phyloP scores from a whole-genome alignment of 1,140 invertebrate species.

The Drosophila setifemur region DNA sequence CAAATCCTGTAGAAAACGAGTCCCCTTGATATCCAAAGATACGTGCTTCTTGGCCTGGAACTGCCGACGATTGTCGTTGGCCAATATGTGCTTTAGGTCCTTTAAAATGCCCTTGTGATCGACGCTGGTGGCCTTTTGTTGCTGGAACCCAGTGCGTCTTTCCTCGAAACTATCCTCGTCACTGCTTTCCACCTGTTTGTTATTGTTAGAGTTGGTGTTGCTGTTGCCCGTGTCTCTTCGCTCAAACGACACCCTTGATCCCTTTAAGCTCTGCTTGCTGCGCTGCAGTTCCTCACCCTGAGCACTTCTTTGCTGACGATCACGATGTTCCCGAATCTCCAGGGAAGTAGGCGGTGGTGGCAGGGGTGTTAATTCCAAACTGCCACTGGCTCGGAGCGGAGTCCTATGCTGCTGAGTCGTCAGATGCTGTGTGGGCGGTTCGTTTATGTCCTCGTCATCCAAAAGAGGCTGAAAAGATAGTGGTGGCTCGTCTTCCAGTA shows the following conservation, averaged over 20 bases:
- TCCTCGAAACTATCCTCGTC: conserved; percentile 82
- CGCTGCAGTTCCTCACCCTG: conserved; percentile 66
- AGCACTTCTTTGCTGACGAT: conserved; percentile 67
- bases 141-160: conserved; percentile 73
- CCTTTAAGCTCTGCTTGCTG: conserved; percentile 77
- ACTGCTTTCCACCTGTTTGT: conserved; percentile 57
- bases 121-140: conserved; percentile 78
- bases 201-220: conserved; percentile 1
- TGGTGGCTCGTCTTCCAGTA: conserved; percentile 60
- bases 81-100: conserved; percentile 73
- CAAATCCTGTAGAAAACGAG: conserved; percentile 69
- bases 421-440: conserved; percentile 51
- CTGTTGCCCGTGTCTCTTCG: conserved; percentile 10
- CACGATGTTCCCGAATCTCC: conserved; percentile 62
- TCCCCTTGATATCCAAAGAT: conserved; percentile 77
- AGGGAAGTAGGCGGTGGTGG: conserved; percentile 69
- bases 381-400: conserved; percentile 53
- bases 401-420: conserved; percentile 29
- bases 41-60: conserved; percentile 82
- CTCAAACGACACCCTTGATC: conserved; percentile 79
- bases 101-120: conserved; percentile 82
- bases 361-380: conserved; percentile 63
- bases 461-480: conserved; percentile 71
- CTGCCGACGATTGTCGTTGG: conserved; percentile 73
- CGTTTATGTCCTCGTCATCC: conserved; percentile 71